Conservation (phyloP, 2,888 invertebrate species). For the Folsomia candida region DNA sequence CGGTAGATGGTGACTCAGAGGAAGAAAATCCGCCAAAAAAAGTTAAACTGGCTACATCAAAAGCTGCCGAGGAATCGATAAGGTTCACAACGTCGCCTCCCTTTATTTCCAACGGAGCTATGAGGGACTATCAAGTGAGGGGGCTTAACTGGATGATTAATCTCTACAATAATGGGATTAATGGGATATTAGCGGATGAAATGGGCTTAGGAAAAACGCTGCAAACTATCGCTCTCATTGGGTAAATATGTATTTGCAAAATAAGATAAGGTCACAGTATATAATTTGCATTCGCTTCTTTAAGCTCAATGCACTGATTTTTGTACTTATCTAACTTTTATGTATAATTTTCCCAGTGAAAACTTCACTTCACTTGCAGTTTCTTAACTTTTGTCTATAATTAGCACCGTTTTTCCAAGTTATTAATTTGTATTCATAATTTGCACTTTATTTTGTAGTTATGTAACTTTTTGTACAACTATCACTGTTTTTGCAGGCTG, state of each 20-base stretch:
- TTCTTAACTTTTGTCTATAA: background rate
- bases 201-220: conserved; percentile 55
- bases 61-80: background rate
- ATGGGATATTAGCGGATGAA: conserved; percentile 67
- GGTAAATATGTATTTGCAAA: background rate
- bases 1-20: too few relatives aligned
- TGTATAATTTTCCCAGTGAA: too few relatives aligned
- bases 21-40: too few relatives aligned
- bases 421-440: too few relatives aligned
- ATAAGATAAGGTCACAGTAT: background rate
- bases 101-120: conserved; percentile 55
- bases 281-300: too few relatives aligned
- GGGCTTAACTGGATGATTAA: conserved; percentile 63
- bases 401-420: too few relatives aligned
- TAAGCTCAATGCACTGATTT: too few relatives aligned
- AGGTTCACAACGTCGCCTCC: conserved; percentile 37
- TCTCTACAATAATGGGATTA: conserved; percentile 62
- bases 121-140: conserved; percentile 61
- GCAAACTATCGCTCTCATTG: background rate
- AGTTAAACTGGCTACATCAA: too few relatives aligned
- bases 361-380: too few relatives aligned
- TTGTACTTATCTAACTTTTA: too few relatives aligned
- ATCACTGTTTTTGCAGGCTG: too few relatives aligned
- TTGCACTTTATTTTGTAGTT: background rate
- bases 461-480: background rate